phyloP scores from a whole-genome alignment of 1,140 invertebrate species.

The Trypoxylus dichotomus region DNA sequence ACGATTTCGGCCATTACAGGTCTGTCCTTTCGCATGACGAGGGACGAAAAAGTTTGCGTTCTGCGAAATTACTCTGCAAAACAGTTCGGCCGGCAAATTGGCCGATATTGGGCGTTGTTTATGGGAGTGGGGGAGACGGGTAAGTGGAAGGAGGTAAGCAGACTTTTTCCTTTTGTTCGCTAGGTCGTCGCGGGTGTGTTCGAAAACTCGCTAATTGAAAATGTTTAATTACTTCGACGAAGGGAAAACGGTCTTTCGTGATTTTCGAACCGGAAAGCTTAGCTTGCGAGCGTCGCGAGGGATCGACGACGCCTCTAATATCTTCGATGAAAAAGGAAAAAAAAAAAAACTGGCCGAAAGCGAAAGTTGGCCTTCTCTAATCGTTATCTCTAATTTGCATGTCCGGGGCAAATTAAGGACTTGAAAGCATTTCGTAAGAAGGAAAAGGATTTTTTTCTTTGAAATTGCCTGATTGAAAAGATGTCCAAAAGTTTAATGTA shows the following conservation, averaged over 20 bases:
- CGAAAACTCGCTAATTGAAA: slow-evolving; percentile 19
- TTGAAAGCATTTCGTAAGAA: background rate
- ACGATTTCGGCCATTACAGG: too few relatives aligned
- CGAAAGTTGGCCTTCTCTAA: background rate
- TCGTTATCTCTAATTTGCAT: background rate
- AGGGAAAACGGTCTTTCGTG: background rate
- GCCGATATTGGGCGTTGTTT: slow-evolving; percentile 7
- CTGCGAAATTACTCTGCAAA: background rate
- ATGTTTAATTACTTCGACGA: slow-evolving; percentile 23
- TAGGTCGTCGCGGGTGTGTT: background rate
- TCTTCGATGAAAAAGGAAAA: background rate
- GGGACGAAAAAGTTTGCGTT: background rate
- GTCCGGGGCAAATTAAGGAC: background rate
- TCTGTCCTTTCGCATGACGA: too few relatives aligned
- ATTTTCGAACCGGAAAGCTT: background rate
- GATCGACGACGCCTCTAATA: background rate
- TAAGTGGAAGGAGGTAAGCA: background rate
- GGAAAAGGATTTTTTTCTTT: too few relatives aligned
- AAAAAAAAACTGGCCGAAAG: background rate
- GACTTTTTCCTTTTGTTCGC: background rate
- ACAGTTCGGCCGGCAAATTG: background rate
- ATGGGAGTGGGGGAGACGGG: background rate
- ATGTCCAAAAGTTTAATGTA: too few relatives aligned
- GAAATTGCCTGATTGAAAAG: too few relatives aligned
- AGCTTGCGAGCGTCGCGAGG: background rate